Evolutionary conservation across 2,113 vertebrate genomes (phyloP).

Genomic region (Heterotilapia buettikoferi): DNA sequence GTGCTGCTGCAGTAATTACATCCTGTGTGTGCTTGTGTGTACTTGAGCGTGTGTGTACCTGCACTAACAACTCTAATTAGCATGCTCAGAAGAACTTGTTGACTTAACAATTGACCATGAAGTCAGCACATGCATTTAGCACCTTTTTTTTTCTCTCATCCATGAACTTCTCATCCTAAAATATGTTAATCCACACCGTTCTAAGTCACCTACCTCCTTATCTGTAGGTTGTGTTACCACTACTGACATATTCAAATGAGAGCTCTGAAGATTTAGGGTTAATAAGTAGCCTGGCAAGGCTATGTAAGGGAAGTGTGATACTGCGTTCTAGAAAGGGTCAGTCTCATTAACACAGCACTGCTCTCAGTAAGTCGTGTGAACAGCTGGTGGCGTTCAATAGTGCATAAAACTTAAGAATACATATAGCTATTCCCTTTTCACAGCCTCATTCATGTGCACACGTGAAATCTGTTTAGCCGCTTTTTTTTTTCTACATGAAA

Average conservation of each 20-base stretch:
- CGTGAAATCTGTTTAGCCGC: neutral
- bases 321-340: slow-evolving; percentile 47
- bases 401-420: slow-evolving; percentile 18
- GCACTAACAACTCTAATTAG: slow-evolving; percentile 30
- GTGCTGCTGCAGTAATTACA: slow-evolving; percentile 31
- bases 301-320: slow-evolving; percentile 25
- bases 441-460: neutral
- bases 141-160: neutral
- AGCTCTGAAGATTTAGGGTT: slow-evolving; percentile 29
- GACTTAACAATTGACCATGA: slow-evolving; percentile 41
- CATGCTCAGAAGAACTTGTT: slow-evolving; percentile 42
- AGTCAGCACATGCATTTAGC: slow-evolving; percentile 1
- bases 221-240: slow-evolving; percentile 7
- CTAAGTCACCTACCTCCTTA: slow-evolving; percentile 13
- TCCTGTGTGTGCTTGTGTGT: slow-evolving; percentile 19
- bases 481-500: neutral
- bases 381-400: slow-evolving; percentile 10
- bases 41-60: neutral
- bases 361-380: slow-evolving; percentile 57
- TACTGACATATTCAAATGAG: slow-evolving; percentile 28
- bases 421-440: neutral
- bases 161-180: neutral
- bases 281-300: slow-evolving; percentile 50
- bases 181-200: neutral
- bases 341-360: slow-evolving; percentile 55